Conservation (phyloP, 2,113 vertebrate species). For the Cepphus grylle region DNA sequence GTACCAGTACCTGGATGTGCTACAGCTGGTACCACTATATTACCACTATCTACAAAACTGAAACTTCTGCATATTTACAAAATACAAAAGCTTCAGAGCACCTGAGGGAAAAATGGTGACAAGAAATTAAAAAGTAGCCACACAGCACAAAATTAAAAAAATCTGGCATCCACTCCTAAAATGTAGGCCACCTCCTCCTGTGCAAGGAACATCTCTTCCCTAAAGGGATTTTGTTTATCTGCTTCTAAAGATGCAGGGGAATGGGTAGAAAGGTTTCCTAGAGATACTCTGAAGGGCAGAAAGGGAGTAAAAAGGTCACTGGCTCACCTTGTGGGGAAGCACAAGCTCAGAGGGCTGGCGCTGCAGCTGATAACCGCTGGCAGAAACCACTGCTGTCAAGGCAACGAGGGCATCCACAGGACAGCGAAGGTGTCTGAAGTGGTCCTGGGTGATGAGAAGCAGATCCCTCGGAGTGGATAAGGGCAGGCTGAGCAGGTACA, state of each 20-base stretch:
- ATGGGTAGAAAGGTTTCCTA: background rate
- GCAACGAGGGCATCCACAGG: background rate
- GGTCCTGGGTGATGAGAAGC: background rate
- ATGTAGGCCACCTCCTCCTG: background rate
- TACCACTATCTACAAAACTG: background rate
- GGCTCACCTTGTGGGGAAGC: background rate
- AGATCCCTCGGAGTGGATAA: background rate
- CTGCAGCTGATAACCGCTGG: background rate
- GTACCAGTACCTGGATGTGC: background rate
- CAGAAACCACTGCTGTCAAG: background rate
- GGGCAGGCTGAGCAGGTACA: background rate
- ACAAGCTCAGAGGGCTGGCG: background rate
- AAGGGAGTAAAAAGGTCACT: background rate
- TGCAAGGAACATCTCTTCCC: background rate
- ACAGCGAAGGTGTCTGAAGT: rapidly evolving
- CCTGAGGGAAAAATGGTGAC: background rate
- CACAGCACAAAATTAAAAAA: background rate
- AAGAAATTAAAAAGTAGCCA: background rate
- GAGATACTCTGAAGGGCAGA: background rate
- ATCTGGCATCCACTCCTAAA: background rate
- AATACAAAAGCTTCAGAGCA: background rate
- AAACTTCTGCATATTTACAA: background rate
- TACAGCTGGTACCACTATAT: background rate
- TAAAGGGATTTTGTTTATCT: background rate
- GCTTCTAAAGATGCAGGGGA: background rate